A percentile compares a stretch with the other conserved stretches of the same genome.
These are phyloP conservation scores for Pardalotus punctatus DNA, from an alignment of 2,113 vertebrate species.

Conservation along the genomic window DNA sequence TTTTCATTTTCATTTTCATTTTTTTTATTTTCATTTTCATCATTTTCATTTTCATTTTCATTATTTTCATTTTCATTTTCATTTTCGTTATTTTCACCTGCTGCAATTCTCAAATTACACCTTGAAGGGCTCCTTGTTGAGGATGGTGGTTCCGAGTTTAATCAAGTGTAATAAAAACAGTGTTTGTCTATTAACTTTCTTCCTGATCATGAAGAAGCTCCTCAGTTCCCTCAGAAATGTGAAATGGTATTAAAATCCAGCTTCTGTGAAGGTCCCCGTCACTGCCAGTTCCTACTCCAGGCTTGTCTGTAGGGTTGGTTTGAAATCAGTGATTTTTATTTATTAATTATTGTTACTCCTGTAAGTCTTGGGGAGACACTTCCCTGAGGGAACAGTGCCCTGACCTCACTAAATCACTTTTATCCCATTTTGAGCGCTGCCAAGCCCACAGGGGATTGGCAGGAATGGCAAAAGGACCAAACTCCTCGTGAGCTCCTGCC, in stretches of 20 bases:
- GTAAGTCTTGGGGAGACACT: background rate
- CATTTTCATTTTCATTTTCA: background rate
- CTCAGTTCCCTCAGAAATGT: background rate
- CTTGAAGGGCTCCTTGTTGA: background rate
- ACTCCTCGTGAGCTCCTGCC: background rate
- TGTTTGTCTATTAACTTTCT: background rate
- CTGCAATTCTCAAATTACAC: background rate
- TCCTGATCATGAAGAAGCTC: background rate
- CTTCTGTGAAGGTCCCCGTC: background rate
- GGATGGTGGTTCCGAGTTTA: background rate
- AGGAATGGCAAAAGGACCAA: background rate
- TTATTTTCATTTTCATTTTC: background rate
- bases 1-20: background rate
- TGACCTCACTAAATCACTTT: background rate
- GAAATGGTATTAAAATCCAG: background rate
- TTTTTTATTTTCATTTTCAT: background rate
- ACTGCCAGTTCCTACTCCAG: too few relatives aligned
- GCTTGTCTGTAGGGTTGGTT: too few relatives aligned
- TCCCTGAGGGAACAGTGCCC: background rate
- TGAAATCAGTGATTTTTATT: background rate
- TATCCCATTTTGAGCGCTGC: background rate
- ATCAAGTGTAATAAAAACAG: background rate
- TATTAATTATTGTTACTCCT: background rate
- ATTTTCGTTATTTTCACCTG: constrained; percentile 1
- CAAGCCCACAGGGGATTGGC: background rate